Percentiles rank a stretch among this genome's conserved stretches.
phyloP scores from a whole-genome alignment of 2,888 invertebrate species.

The Neoaliturus tenellus region DNA sequence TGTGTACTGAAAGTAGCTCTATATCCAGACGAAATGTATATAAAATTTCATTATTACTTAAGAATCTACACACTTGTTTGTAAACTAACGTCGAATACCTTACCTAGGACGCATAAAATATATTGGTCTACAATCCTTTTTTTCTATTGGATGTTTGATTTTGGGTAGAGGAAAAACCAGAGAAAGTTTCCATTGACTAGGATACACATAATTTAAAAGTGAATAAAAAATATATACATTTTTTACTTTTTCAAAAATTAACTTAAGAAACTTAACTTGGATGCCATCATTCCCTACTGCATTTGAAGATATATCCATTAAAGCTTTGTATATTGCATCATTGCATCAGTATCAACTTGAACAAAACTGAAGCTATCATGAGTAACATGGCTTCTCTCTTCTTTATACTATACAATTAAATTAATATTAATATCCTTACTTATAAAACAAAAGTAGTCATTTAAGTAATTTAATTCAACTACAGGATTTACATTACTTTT shows the following conservation, averaged over 20 bases:
- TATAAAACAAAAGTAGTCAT: too few relatives aligned
- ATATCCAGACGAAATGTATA: not conserved
- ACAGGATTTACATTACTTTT: too few relatives aligned
- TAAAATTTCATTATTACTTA: not conserved
- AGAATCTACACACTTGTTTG: not conserved
- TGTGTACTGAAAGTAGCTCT: not conserved
- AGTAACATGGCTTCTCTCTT: too few relatives aligned
- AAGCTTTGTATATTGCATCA: not conserved
- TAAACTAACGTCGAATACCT: not conserved
- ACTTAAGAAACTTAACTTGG: not conserved
- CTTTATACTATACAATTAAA: too few relatives aligned
- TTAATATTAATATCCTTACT: too few relatives aligned
- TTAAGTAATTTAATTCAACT: too few relatives aligned
- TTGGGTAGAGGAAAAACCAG: not conserved
- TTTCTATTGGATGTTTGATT: not conserved
- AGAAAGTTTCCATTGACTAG: not conserved
- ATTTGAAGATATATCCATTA: not conserved
- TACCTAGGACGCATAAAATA: not conserved
- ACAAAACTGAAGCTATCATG: too few relatives aligned
- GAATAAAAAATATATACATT: not conserved
- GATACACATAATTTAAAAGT: not conserved
- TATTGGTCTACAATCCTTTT: not conserved
- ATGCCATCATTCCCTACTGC: not conserved
- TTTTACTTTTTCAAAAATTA: not conserved
- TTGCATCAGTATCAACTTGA: too few relatives aligned